phyloP scores from a whole-genome alignment of 1,140 invertebrate genomes.

The Physella acuta region DNA sequence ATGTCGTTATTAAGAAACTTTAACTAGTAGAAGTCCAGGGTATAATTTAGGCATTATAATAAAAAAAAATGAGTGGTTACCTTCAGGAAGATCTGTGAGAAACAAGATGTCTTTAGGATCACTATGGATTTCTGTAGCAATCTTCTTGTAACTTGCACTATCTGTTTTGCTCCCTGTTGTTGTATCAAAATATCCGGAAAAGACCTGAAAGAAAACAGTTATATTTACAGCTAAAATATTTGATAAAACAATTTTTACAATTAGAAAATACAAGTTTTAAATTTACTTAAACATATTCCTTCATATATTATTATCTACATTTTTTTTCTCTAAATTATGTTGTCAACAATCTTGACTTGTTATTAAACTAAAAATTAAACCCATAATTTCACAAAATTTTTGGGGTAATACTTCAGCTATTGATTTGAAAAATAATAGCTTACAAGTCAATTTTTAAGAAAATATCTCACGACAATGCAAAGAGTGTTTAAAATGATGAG shows the following conservation, averaged over 20 bases:
- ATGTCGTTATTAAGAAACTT: background rate
- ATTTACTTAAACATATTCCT: background rate
- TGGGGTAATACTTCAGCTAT: no score
- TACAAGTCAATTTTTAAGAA: no score
- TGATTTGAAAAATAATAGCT: no score
- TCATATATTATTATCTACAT: background rate
- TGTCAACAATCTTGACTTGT: no score
- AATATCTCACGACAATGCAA: background rate
- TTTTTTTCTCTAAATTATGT: no score
- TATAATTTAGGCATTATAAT: background rate
- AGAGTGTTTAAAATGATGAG: background rate
- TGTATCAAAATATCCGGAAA: constrained; percentile 85
- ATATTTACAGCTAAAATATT: constrained; percentile 1
- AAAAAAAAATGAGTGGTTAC: constrained; percentile 59
- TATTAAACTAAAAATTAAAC: no score
- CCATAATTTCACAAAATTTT: no score
- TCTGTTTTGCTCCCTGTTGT: constrained; percentile 76
- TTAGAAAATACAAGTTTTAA: background rate
- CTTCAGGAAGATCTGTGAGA: constrained; percentile 80
- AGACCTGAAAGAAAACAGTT: constrained; percentile 60
- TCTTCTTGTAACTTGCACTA: constrained; percentile 64
- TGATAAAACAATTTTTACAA: background rate
- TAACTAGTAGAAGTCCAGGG: background rate
- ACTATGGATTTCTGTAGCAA: constrained; percentile 69
- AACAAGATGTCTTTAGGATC: constrained; percentile 75